Percentiles rank a stretch among this genome's conserved stretches.
Conservation (phyloP, 2,113 vertebrate species). For the Ascaphus truei region DNA sequence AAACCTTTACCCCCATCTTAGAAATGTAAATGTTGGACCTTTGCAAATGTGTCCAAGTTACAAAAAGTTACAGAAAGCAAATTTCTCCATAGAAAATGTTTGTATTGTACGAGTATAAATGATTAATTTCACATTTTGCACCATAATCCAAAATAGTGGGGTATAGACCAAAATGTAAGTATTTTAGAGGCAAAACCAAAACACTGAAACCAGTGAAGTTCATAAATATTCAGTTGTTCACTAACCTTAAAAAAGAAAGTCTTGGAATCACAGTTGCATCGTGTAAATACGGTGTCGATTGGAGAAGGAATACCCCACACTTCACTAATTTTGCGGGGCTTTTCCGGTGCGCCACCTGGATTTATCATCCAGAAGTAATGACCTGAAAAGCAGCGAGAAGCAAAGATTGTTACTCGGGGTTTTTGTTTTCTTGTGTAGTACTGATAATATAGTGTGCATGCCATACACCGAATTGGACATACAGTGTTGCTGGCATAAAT, state of each 20-base stretch:
- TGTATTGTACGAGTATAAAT: too few species aligned
- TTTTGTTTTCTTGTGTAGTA: too few species aligned
- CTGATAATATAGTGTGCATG: too few species aligned
- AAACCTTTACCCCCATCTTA: too few species aligned
- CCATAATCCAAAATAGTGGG: neutral
- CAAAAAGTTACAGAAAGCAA: neutral
- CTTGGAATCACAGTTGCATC: slow-evolving; percentile 91
- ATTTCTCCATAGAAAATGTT: too few species aligned
- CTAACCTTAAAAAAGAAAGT: slow-evolving; percentile 92
- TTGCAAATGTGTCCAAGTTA: neutral
- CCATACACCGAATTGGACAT: too few species aligned
- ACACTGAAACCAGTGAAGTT: neutral
- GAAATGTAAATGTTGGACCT: neutral
- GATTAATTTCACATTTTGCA: too few species aligned
- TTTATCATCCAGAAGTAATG: slow-evolving; percentile 88
- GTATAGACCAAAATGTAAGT: neutral
- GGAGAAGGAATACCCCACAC: slow-evolving; percentile 92
- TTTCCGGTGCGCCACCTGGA: slow-evolving; percentile 57
- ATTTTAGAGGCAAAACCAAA: too few species aligned
- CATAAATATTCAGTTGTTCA: neutral
- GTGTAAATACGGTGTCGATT: slow-evolving; percentile 86
- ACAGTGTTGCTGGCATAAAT: too few species aligned
- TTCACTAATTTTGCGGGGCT: slow-evolving; percentile 69
- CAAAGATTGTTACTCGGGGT: too few species aligned
- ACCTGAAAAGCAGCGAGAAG: too few species aligned